These are phyloP conservation scores for Hipparchia semele DNA, from an alignment of 2,888 invertebrate species.

Conservation along the genomic window DNA sequence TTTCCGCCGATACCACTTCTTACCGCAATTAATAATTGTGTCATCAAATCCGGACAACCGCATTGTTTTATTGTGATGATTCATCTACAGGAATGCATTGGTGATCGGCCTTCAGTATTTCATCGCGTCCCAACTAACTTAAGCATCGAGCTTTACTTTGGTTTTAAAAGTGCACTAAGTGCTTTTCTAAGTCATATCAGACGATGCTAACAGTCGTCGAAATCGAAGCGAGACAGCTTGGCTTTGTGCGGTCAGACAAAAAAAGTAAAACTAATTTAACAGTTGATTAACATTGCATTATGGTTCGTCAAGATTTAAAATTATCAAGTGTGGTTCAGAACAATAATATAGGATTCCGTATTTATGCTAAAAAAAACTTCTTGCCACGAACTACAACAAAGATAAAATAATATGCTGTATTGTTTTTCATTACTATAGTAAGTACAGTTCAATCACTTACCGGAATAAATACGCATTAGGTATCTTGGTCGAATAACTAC, in stretches of 20 bases:
- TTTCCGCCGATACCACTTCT: neutral
- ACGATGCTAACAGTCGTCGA: too few species aligned
- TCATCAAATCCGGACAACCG: conserved; percentile 36
- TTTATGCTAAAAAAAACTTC: too few species aligned
- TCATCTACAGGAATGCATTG: conserved; percentile 49
- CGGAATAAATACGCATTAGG: too few species aligned
- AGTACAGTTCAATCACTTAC: too few species aligned
- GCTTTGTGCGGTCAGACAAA: neutral
- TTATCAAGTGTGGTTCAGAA: too few species aligned
- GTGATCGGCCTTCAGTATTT: conserved; percentile 35
- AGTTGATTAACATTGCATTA: neutral
- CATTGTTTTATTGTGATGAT: conserved; percentile 48
- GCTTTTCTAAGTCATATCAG: neutral
- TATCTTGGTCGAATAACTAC: too few species aligned
- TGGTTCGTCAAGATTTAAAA: neutral
- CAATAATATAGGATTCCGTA: too few species aligned
- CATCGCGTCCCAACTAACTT: conserved; percentile 25
- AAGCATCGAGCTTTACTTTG: neutral
- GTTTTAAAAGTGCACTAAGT: neutral
- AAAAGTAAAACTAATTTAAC: neutral
- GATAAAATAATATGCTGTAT: too few species aligned
- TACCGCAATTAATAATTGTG: neutral
- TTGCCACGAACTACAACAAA: too few species aligned
- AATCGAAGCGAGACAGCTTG: neutral
- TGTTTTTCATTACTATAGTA: too few species aligned